Evolutionary conservation across 2,888 invertebrate species (phyloP), one percentile per base, ranked within the genome.

Genomic region (Idaea aversata): DNA sequence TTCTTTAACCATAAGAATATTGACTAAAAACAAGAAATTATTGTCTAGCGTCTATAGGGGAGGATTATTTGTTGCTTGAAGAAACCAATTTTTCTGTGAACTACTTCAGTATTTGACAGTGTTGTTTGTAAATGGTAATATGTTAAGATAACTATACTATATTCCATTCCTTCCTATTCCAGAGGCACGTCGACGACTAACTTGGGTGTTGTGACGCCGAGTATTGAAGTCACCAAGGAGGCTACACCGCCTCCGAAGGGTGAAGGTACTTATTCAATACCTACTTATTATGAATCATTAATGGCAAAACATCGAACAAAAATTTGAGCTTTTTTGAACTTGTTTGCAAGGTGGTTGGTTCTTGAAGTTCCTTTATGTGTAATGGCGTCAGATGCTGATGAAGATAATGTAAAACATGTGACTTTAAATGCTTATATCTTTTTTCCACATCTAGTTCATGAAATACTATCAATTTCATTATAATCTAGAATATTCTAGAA

Each of bases 111-210:
- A 25, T 15, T 57, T 57, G 3, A 57, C 10, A 57, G 57, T 3
- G 10, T 57, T 5, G 57, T 15, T 57, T 57, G 57, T 15, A 57
- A 3, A 57, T 57, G 57, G 25, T 25, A 25, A 25, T 25, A 25
- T 25, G 25, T 25, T 25, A 25, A 1, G 25, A 25, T 25, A 25
- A 25, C 25, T 25, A 25, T 57, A 57, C 6, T 5, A 15, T 1
- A 59, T 59, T 15, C 7, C n/a, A 59, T 7, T 16, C 6, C n/a
- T 59, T 57, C 7, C 15, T 61, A 36, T 76, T 79, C 66, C 65
- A 93, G 93, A 72, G 93, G 93, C 6, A 92, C 92, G 58, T 93
- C 93, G 0, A 91, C 93, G 0, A 92, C 93, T 0, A 84, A 74
- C 64, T 77, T 92, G 61, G 85, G 83, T 34, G 75, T 81, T 7